Evolutionary conservation across 2,797 vertebrate genomes (phyloP).

Genomic region (Cynodonichthys magdalenae): DNA sequence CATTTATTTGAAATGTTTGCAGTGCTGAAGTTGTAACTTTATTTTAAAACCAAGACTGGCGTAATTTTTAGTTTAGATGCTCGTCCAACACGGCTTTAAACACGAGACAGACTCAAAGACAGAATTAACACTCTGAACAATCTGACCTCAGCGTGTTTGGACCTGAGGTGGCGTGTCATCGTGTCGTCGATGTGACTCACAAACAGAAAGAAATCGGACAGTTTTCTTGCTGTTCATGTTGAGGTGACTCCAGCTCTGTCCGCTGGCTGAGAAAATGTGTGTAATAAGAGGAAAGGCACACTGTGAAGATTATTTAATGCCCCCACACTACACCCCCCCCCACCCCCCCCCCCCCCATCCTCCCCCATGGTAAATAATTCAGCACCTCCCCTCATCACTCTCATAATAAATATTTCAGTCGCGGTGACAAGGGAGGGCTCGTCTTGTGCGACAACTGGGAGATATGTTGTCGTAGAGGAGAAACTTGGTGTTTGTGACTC

Average conservation of each 20-base stretch:
- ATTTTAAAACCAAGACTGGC: too few relatives aligned
- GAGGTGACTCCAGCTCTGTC: conserved; percentile 21
- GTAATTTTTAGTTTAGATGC: too few relatives aligned
- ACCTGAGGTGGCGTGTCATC: conserved; percentile 37
- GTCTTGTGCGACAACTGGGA: conserved; percentile 84
- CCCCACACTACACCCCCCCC: conserved; percentile 30
- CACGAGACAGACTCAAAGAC: too few relatives aligned
- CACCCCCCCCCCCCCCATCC: conserved; percentile 53
- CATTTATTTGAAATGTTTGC: too few relatives aligned
- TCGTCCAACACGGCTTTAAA: too few relatives aligned
- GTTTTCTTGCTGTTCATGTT: conserved; percentile 16
- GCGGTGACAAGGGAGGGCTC: conserved; percentile 87
- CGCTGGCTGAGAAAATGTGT: conserved; percentile 16
- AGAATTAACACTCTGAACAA: conserved; percentile 12
- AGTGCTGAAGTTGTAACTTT: too few relatives aligned
- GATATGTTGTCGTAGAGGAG: conserved; percentile 58
- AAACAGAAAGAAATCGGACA: conserved; percentile 35
- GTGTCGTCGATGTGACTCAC: conserved; percentile 27
- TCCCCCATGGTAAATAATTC: conserved; percentile 89
- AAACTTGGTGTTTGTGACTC: conserved; percentile 29
- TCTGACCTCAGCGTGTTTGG: conserved; percentile 51
- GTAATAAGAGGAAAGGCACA: conserved; percentile 36
- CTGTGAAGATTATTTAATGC: conserved; percentile 89
- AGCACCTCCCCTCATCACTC: conserved; percentile 86
- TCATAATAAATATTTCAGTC: conserved; percentile 95